Evolutionary conservation across 1,140 invertebrate genomes (phyloP).

Genomic region (Hyles euphorbiae): DNA sequence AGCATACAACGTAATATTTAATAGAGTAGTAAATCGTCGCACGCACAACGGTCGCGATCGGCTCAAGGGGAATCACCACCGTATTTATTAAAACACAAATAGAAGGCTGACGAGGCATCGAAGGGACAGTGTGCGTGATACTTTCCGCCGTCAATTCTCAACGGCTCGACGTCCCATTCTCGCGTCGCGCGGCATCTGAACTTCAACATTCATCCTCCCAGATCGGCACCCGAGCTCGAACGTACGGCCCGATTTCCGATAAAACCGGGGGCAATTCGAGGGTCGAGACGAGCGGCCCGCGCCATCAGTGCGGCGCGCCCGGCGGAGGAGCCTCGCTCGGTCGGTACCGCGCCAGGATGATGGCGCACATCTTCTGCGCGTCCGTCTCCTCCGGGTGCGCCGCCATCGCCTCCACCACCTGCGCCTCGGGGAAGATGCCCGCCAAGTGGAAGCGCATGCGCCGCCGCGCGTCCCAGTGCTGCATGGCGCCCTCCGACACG

Average conservation of each 20-base stretch:
- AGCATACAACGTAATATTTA: slow-evolving; percentile 19
- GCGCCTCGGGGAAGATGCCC: slow-evolving; percentile 91
- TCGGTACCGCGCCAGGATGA: slow-evolving; percentile 79
- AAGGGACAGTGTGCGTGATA: too few relatives aligned
- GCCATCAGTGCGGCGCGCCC: slow-evolving; percentile 23
- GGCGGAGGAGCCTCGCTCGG: slow-evolving; percentile 54
- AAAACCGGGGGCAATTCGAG: slow-evolving; percentile 22
- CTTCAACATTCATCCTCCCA: background rate
- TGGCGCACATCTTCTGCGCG: slow-evolving; percentile 91
- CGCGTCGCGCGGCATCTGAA: background rate
- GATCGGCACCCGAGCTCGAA: slow-evolving; percentile 8
- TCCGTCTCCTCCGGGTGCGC: slow-evolving; percentile 91
- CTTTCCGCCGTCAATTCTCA: background rate
- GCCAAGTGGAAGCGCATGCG: slow-evolving; percentile 89
- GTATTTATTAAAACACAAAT: background rate
- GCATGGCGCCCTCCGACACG: slow-evolving; percentile 69
- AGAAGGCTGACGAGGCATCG: too few relatives aligned
- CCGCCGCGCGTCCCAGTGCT: slow-evolving; percentile 81
- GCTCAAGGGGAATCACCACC: background rate
- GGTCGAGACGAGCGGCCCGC: background rate
- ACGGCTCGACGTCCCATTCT: background rate
- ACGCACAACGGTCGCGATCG: slow-evolving; percentile 4
- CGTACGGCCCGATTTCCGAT: slow-evolving; percentile 16
- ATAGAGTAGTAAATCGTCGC: background rate
- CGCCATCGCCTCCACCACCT: slow-evolving; percentile 89